Percentiles rank a stretch among this genome's conserved stretches.
Evolutionary conservation across 1,140 invertebrate genomes (phyloP).

Genomic region (Zaprionus taronus): DNA sequence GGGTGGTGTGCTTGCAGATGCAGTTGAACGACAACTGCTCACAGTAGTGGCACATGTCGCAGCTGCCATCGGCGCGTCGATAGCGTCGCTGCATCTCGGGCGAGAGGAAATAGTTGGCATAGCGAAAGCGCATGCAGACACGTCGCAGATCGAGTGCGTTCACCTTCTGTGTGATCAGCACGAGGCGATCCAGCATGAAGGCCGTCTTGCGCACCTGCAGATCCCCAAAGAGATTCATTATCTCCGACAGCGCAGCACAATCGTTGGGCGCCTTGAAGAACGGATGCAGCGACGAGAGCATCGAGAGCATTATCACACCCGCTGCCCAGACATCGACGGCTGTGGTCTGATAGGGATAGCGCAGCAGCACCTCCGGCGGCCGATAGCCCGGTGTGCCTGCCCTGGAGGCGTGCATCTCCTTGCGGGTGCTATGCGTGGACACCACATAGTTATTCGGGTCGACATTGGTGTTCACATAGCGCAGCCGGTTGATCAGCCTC

Average conservation of each 20-base stretch:
- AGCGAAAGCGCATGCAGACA: slow-evolving; percentile 85
- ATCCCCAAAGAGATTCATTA: slow-evolving; percentile 92
- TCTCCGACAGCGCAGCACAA: slow-evolving; percentile 92
- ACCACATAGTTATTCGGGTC: slow-evolving; percentile 76
- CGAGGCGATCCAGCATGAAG: slow-evolving; percentile 86
- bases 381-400: slow-evolving; percentile 95
- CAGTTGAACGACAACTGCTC: slow-evolving; percentile 76
- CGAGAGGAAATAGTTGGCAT: slow-evolving; percentile 62
- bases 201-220: slow-evolving; percentile 89
- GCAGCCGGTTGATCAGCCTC: slow-evolving; percentile 58
- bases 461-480: slow-evolving; percentile 45
- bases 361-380: slow-evolving; percentile 95
- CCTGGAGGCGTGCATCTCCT: slow-evolving; percentile 88
- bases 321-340: slow-evolving; percentile 96
- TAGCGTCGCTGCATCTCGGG: slow-evolving; percentile 60
- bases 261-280: slow-evolving; percentile 95
- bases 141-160: slow-evolving; percentile 85
- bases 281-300: slow-evolving; percentile 91
- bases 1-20: slow-evolving; percentile 65
- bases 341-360: slow-evolving; percentile 89
- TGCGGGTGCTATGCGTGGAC: slow-evolving; percentile 58
- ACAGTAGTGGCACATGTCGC: slow-evolving; percentile 73
- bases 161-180: slow-evolving; percentile 86
- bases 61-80: slow-evolving; percentile 61
- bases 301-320: slow-evolving; percentile 93